Evolutionary conservation across 1,140 invertebrate species (phyloP), one percentile per base, ranked within the genome.

Genomic region (Cydia strobilella): DNA sequence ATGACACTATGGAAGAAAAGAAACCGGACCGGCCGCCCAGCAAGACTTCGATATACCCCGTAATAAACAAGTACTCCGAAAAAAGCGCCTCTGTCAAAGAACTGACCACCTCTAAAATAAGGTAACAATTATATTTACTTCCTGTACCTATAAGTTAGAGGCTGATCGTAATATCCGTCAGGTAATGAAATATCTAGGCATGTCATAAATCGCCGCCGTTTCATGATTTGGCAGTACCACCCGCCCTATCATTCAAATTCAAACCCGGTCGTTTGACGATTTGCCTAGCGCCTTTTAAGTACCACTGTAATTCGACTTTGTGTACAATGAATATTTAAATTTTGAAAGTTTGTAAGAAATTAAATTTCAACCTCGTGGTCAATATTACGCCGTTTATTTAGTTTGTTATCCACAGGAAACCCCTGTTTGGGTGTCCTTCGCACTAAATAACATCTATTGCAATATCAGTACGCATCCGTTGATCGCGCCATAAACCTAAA

Each of bases 21-120:
- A 92, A 91, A 72, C 88, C 88, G 5, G 90, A 90, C 4, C 80
- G 89, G 73, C 88, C 90, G 20, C 82, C 88, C 10, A 51, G 79
- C 3, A 91, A 90, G 72, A 89, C 79, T 54, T 66, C 83, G 23
- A 82, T 91, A 18, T 91, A 92, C 73, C 90, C 90, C 23, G 74
- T 88, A 73, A 83, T 92, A n/a, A 91, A 90, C 76, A 92, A 90
- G 78, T 90, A 91, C 79, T 86, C 86, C 1, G 90, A 92, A 76
- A 92, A 90, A 80, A 91, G 88, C 13, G 83, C 88, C 45, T 90
- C 90, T 5, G 84, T 90, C 31, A 92, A 91, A 72, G 90, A 92
- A 77, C 81, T 91, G n/a, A 88, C 87, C 48, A 90, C 90, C 5
- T 89, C 89, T 80, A 92, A 88, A 86, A 86, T 89, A 81, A 92